Base-by-base conservation (phyloP, 2,888 invertebrate species). In the Coleophora deauratella region DNA sequence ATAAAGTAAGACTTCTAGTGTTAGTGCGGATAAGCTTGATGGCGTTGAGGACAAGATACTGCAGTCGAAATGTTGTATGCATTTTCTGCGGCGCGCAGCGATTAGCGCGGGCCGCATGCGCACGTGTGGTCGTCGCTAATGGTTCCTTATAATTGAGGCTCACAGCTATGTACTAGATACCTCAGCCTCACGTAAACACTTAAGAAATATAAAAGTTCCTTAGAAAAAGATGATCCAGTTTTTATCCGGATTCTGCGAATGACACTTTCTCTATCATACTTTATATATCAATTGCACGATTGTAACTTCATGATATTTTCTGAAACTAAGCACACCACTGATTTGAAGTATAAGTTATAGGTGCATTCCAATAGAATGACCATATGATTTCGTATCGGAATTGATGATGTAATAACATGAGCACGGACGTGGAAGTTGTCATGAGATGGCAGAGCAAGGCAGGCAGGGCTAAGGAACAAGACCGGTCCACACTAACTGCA, bases 41-140 rank as follows among this genome's bases (percentile, higher is more conserved):
- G 6, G 21, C 21, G 21, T 21, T 6, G 3, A 4, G 6, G 21
- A 21, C 21, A 21, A 21, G 6, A 4, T 48, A 47, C 55, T 55
- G 50, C 55, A 58, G 55, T 51, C 55, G 49, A 58, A 65, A 63
- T 51, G 55, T 58, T 50, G 40, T 42, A 42, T 42, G 21, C 21
- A 46, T 54, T 58, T 61, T 56, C 48, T 48, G 43, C 42, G 46
- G 49, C 47, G 49, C 50, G 47, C 41, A 42, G 52, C 54, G 59
- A 62, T 63, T 66, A 59, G 52, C 53, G 50, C 51, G 50, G 57
- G 49, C 55, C 48, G 50, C 50, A 50, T 54, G 46, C 52, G 46
- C 59, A 56, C 58, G 59, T 59, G 60, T 51, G 51, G 49, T 39
- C 41, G 42, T 42, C 50, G 47, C 50, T 59, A 55, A 55, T 51